Base-by-base conservation (phyloP, 2,888 invertebrate species). In the Drosophila mercatorum region DNA sequence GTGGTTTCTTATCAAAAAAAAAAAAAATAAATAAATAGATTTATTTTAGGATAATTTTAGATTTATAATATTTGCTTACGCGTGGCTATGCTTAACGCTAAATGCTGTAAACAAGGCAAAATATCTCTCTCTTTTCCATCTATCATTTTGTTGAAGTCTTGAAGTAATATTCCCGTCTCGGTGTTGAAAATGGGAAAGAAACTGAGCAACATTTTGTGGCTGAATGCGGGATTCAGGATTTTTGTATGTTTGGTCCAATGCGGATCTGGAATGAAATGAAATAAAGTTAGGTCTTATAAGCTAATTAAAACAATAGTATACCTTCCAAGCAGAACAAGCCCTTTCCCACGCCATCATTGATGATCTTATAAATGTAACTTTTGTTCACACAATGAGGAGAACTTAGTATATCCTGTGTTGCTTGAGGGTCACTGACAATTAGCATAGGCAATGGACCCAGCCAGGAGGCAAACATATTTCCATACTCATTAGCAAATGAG, bases 111-210 rank as follows among this genome's bases (percentile, higher is more conserved):
- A 36, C 14, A 68, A 69, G 47, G 31, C 17, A 52, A 11, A 10
- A 91, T 40, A 60, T 88, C 74, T 0, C 63, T 40, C 63, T 84
- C 86, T 8, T 72, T 79, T 4, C 63, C 36, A 3, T 62, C 76
- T 5, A 77, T 62, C 28, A 83, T 43, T 1, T 66, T 56, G 2
- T 83, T 69, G 0, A 91, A 43, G 1, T 69, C 56, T 17, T 68
- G 57, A 3, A 87, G 34, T 6, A 91, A 55, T 28, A 43, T 63
- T 46, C 76, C 72, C 0, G 82, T 71, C 49, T 88, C 90, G 8
- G 53, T 38, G 68, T 91, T 91, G 26, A 91, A 91, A 7, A 81
- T 82, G 22, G 90, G 83, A 12, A 91, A 43, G 73, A 87, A 91
- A 68, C 83, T 89, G 1, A 89, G 67, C 22, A 91, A 53, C n/a